Conservation (phyloP, 1,140 invertebrate species). For the Drosophila kepulauana region DNA sequence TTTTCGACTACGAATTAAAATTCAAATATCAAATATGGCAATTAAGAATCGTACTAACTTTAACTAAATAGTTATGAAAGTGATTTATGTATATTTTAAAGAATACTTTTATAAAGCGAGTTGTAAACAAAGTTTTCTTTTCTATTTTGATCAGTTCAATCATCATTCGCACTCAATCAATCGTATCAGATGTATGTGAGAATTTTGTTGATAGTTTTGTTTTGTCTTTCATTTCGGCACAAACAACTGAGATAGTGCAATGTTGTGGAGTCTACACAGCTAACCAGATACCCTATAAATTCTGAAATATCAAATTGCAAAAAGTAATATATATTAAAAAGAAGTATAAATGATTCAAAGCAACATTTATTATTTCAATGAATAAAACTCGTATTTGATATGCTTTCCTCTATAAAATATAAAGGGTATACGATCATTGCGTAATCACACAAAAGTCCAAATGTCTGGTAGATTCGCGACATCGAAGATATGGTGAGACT, state of each 20-base stretch:
- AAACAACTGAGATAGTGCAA: conserved; percentile 14
- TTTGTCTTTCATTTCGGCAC: conserved; percentile 13
- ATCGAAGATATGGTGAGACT: conserved; percentile 25
- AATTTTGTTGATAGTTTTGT: conserved; percentile 33
- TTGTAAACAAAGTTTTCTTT: not conserved
- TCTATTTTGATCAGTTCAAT: not conserved
- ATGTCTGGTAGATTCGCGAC: conserved; percentile 27
- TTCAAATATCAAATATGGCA: too few relatives aligned
- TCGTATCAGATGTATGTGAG: conserved; percentile 32
- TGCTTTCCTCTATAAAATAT: not conserved
- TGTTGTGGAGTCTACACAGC: not conserved
- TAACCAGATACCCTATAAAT: conserved; percentile 5
- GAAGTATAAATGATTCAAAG: too few relatives aligned
- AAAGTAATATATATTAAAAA: too few relatives aligned
- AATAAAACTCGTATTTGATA: not conserved
- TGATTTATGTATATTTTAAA: too few relatives aligned
- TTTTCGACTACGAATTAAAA: too few relatives aligned
- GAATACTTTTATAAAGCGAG: not conserved
- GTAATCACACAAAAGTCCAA: conserved; percentile 22
- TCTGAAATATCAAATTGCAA: too few relatives aligned
- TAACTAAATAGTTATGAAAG: too few relatives aligned
- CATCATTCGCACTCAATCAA: conserved; percentile 15
- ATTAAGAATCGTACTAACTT: too few relatives aligned
- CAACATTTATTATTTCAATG: too few relatives aligned
- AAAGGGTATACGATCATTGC: not conserved